phyloP scores from a whole-genome alignment of 2,113 vertebrate genomes.

The Clarias magur region DNA sequence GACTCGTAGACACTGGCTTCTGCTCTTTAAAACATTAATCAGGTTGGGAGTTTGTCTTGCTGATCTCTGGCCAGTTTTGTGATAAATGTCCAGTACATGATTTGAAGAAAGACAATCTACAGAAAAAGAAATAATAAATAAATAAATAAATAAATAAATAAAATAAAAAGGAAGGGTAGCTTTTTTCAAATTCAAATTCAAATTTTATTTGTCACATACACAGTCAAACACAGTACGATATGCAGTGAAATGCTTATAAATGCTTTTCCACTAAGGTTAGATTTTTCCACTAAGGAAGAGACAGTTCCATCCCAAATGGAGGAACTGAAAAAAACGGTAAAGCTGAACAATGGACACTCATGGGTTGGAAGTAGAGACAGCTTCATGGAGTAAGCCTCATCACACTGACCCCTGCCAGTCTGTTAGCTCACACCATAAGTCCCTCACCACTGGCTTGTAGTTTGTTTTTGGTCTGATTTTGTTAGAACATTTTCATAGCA shows the following conservation, averaged over 20 bases:
- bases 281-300: slow-evolving; percentile 46
- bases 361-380: background rate
- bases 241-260: too few species aligned
- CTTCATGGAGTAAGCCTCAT: slow-evolving; percentile 23
- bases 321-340: slow-evolving; percentile 44
- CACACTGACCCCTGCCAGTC: slow-evolving; percentile 19
- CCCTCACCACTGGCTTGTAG: slow-evolving; percentile 19
- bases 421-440: background rate
- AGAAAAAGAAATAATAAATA: too few species aligned
- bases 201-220: too few species aligned
- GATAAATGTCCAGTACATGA: slow-evolving; percentile 19
- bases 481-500: slow-evolving; percentile 23
- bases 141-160: too few species aligned
- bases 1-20: background rate
- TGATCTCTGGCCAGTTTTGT: background rate
- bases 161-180: too few species aligned
- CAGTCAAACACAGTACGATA: too few species aligned
- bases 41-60: slow-evolving; percentile 4
- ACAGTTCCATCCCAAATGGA: slow-evolving; percentile 45
- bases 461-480: slow-evolving; percentile 36
- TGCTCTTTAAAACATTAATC: background rate
- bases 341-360: slow-evolving; percentile 46
- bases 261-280: too few species aligned
- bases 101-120: slow-evolving; percentile 40
- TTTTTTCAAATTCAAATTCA: too few species aligned